Base-by-base conservation (phyloP, 2,888 invertebrate species). In the Eugnorisma glareosa region DNA sequence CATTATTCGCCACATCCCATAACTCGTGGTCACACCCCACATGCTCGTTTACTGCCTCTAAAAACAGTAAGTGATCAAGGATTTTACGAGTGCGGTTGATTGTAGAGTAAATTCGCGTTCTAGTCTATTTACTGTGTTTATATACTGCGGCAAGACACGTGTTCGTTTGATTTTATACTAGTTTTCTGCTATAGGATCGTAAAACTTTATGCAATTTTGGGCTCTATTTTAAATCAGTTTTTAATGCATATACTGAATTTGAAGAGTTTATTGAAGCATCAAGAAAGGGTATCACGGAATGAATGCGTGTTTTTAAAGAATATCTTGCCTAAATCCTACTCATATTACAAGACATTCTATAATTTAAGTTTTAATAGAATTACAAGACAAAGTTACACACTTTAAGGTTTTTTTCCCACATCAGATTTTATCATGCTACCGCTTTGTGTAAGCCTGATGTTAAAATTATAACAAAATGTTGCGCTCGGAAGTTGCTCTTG, bases 51-150 rank as follows among this genome's bases (percentile, higher is more conserved):
- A 84, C 64, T 82, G 71, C 79, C 74, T 68, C 82, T 86, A 83
- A 88, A 88, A 88, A 80, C 74, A 79, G 68, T 77, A 78, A 87
- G 85, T 85, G 85, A 88, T 87, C 83, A 82, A 64, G 54, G 81
- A 75, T 71, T 87, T 88, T 88, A 88, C 81, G 87, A 86, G 51
- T 67, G 81, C 70, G 87, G 81, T 85, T 61, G 78, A 73, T 88
- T 82, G 83, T 79, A 82, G 77, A 78, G 79, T 66, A 82, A 85
- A 83, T 79, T 76, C 81, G 43, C 51, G 79, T 82, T 85, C 77
- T 70, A 77, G 67, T 77, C 76, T 78, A 78, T 79, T 88, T 72
- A 67, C 81, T 69, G 15, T 31, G 74, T 81, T 85, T 88, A 77
- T 77, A 59, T 83, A 76, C 63, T 83, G 83, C 69, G 79, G 83